Evolutionary conservation across 2,888 invertebrate genomes (phyloP), one percentile per base, ranked within the genome.

Genomic region (Eledone cirrhosa): DNA sequence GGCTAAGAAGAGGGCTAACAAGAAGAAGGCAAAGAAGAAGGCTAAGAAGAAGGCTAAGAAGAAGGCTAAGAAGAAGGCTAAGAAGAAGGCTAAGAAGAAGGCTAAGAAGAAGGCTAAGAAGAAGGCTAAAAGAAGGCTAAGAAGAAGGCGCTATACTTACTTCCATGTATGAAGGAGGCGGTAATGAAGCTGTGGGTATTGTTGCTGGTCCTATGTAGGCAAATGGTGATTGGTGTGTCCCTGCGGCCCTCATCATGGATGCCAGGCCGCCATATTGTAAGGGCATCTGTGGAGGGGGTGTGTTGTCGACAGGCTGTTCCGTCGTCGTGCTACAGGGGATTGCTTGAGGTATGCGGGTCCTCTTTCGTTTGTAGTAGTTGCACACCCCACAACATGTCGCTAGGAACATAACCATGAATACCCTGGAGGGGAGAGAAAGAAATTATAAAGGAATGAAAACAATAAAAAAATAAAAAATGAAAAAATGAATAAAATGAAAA

Each of bases 201-300:
- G 72, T 72, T 31, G 72, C 72, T 11, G 72, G 72, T 72, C 72
- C 72, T 72, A 72, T 72, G 72, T 72, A 72, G 31, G 72, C 72
- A 41, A 72, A 72, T 31, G 72, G 72, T 31, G 72, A 72, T 11
- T 72, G 72, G 31, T 72, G 72, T n/a, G 72, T 72, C 31, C 72
- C 72, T 31, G 72, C 72, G 29, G 72, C 72, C 31, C 72, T 29
- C 72, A 72, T 72, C 72, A 72, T 72, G 72, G 72, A 72, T n/a
- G 72, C 72, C 41, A 72, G 31, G 31, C 72, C 72, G 72, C 72
- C 41, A n/a, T 72, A 72, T 33, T 72, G 72, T 16, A 72, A 24
- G 31, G 72, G 72, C 72, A 72, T 33, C 72, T 72, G 72, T 31
- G 33, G 22, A 31, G 72, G 29, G 31, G 72, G 31, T 31, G 72